phyloP scores from a whole-genome alignment of 64 coral and sea anemone species.

The Hydrozoanthus tunicans region DNA sequence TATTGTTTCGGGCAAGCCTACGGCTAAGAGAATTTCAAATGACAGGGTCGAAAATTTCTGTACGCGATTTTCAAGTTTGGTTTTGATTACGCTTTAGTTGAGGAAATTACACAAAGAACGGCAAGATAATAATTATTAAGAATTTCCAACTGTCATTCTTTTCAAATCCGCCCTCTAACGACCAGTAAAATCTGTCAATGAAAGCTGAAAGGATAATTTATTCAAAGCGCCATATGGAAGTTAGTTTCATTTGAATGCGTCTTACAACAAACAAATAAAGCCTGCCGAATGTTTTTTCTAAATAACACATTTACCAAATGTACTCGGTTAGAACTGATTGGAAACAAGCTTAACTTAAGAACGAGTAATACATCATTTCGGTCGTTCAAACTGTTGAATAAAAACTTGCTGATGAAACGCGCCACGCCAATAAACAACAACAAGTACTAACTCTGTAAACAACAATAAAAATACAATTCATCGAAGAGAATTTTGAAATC shows the following conservation, averaged over 20 bases:
- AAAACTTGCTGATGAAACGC: slow-evolving; percentile 21
- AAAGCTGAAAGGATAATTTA: slow-evolving; percentile 58
- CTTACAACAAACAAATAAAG: slow-evolving; percentile 60
- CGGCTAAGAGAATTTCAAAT: slow-evolving; percentile 26
- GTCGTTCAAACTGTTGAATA: background rate
- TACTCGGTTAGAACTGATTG: background rate
- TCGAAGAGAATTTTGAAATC: slow-evolving; percentile 34
- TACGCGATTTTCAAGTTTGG: slow-evolving; percentile 16
- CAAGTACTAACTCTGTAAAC: slow-evolving; percentile 53
- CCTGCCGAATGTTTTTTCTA: slow-evolving; percentile 38
- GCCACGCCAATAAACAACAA: slow-evolving; percentile 66
- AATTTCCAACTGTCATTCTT: slow-evolving; percentile 61
- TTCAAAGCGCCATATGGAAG: slow-evolving; percentile 68
- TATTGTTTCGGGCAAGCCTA: slow-evolving; percentile 14
- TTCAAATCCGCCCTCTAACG: slow-evolving; percentile 51
- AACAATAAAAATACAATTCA: slow-evolving; percentile 64
- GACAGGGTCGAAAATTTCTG: slow-evolving; percentile 19
- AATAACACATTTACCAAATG: slow-evolving; percentile 50
- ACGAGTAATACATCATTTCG: background rate
- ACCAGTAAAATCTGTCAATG: slow-evolving; percentile 63
- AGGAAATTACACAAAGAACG: slow-evolving; percentile 48
- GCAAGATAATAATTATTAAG: slow-evolving; percentile 50
- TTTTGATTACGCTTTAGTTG: background rate
- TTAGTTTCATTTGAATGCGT: slow-evolving; percentile 62
- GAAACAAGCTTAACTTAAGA: background rate